These are phyloP conservation scores for Gorsachius goisagi DNA, from an alignment of 2,113 vertebrate species.

Conservation along the genomic window DNA sequence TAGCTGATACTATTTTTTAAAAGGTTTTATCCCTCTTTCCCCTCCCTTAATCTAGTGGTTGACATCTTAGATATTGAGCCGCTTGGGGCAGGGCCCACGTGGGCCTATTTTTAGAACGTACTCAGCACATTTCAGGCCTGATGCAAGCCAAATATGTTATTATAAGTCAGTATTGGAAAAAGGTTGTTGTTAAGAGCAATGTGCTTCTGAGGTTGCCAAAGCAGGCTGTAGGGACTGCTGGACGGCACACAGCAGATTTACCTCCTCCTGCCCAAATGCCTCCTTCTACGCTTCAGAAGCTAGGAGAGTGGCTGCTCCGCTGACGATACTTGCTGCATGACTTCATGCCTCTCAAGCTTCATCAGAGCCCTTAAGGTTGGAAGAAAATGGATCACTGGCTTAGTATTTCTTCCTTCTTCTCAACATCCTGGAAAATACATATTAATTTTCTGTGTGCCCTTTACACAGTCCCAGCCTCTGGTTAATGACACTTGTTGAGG, in stretches of 20 bases:
- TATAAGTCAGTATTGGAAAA: constrained; percentile 49
- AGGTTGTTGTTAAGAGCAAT: constrained; percentile 12
- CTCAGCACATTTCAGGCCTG: neutral
- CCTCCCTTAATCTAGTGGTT: constrained; percentile 37
- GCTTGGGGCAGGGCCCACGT: neutral
- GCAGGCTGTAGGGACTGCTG: neutral
- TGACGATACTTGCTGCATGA: neutral
- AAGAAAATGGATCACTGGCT: neutral
- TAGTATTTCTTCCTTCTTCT: neutral
- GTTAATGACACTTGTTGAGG: neutral
- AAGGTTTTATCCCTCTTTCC: constrained; percentile 38
- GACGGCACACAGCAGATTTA: neutral
- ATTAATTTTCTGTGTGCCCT: neutral
- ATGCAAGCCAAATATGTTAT: constrained; percentile 34
- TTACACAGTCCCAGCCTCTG: neutral
- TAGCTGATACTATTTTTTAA: constrained; percentile 48
- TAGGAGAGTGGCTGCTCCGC: neutral
- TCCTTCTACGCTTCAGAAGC: neutral
- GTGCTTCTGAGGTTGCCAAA: constrained; percentile 2
- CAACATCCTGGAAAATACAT: neutral
- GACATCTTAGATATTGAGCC: constrained; percentile 48
- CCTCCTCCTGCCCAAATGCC: neutral
- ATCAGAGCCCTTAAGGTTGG: neutral
- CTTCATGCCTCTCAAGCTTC: neutral
- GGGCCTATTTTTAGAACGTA: constrained; percentile 17